Base-by-base conservation (phyloP, 2,888 invertebrate genomes). In the Eupeodes latifasciatus region DNA sequence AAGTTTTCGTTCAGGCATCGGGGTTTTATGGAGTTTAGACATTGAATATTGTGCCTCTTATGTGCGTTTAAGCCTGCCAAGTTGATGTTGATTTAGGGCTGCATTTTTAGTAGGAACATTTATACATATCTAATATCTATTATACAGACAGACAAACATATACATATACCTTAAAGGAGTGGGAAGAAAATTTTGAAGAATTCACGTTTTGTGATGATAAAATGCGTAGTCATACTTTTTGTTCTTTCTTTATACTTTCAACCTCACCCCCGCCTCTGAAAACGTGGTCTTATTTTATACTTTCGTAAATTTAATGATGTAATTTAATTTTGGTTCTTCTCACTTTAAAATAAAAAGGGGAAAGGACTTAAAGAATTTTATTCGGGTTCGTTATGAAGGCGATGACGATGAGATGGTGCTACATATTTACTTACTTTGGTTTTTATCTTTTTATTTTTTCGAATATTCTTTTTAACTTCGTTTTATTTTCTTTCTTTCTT, bases 81-180 rank as follows among this genome's bases (percentile, higher is more conserved):
- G 27, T 27, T 2, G 75, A 61, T 85, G 85, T 88, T 84, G 88
- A 81, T 88, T 88, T 88, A 88, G 85, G 88, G 85, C 85, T 81
- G 81, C 81, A 88, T 77, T 87, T 49, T 83, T 83, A 83, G 76
- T 79, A 87, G 34, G 49, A 49, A 36, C 57, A 19, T 27, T 7
- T 9, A 40, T 9, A 7, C 40, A 40, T 7, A 7, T 9, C 40
- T 40, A 40, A 40, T 40, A 40, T 40, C 5, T 40, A 40, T 40
- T 40, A 44, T 12, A 57, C 16, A 36, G 12, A n/a, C n/a, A n/a
- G n/a, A n/a, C n/a, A 5, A 12, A 11, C n/a, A n/a, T n/a, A n/a
- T n/a, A 49, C 19, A 36, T 11, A 9, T 19, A 16, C 12, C 34
- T 9, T 4, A 64, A 19, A 67, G 51, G 10, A 44, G 44, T 49